A percentile compares a stretch with the other conserved stretches of the same genome.
phyloP scores from a whole-genome alignment of 2,888 invertebrate genomes.

The Sphaerophoria rueppellii region DNA sequence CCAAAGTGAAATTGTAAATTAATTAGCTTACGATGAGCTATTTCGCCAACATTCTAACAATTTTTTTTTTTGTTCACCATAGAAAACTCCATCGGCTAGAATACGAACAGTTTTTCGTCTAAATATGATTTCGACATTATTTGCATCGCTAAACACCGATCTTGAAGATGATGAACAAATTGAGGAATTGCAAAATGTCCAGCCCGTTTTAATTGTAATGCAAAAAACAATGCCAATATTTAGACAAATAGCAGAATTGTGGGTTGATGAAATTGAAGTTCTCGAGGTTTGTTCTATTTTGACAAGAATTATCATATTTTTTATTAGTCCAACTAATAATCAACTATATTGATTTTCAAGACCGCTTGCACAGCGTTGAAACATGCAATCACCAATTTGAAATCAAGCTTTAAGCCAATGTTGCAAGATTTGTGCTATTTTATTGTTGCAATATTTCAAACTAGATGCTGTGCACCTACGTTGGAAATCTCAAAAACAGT shows the following conservation, averaged over 20 bases:
- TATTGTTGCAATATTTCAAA: constrained; percentile 86
- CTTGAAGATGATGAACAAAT: constrained; percentile 80
- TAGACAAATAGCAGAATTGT: constrained; percentile 84
- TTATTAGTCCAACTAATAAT: not conserved
- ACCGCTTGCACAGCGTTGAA: constrained; percentile 89
- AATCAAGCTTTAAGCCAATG: constrained; percentile 87
- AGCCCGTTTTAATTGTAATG: constrained; percentile 85
- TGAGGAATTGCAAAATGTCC: constrained; percentile 80
- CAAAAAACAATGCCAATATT: constrained; percentile 86
- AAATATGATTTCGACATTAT: constrained; percentile 87
- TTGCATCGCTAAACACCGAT: constrained; percentile 85
- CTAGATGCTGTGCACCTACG: constrained; percentile 87
- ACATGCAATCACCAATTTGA: constrained; percentile 87
- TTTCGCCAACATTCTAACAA: not conserved
- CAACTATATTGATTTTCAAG: constrained; percentile 83
- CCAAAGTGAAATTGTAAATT: constrained; percentile 83
- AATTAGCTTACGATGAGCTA: not conserved
- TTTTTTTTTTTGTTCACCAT: constrained; percentile 68
- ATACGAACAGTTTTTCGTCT: constrained; percentile 85
- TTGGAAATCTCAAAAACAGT: constrained; percentile 90
- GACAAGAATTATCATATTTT: not conserved
- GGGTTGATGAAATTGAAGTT: constrained; percentile 85
- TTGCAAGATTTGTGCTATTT: constrained; percentile 87
- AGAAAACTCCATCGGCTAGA: constrained; percentile 83
- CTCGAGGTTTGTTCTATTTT: constrained; percentile 83